Base-by-base conservation (phyloP, 1,140 invertebrate species). In the Danaus plexippus region DNA sequence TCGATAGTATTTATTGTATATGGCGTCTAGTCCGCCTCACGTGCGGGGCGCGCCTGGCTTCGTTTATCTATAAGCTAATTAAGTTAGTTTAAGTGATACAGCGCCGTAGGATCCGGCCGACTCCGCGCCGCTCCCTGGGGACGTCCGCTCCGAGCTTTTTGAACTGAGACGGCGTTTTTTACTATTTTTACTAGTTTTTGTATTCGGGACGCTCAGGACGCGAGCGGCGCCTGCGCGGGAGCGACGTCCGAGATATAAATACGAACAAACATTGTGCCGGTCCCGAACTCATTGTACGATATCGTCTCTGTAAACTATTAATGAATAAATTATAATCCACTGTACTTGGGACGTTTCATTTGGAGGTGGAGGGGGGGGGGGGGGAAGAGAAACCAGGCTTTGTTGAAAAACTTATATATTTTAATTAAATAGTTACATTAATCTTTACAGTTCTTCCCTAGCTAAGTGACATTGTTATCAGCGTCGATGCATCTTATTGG, bases 391-490 rank as follows among this genome's bases (percentile, higher is more conserved):
- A 64, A 73, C 66, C 59, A 61, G 69, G 71, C 43, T 51, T 11
- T 69, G 61, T 77, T 83, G 77, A 77, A 86, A 85, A 86, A 84
- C 78, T 86, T 86, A 84, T 84, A 86, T 77, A 84, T 81, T 84
- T 82, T 78, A 83, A 84, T 85, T 86, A 86, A 84, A 86, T 86
- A 86, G 80, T 86, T 86, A 86, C 75, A 84, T 80, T 82, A 81
- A 71, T 83, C 77, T 86, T 86, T 86, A 86, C 83, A 86, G 77
- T 81, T 60, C 80, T 71, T 81, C 72, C 77, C 80, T 84, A 80
- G 76, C 80, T 82, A 80, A 61, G 71, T 82, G 76, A 84, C 77
- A 75, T 67, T 71, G 69, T 70, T 69, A 77, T 76, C 73, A 77
- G 73, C 75, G 73, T 75, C 79, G 75, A 82, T 80, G 80, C 80